These are phyloP conservation scores for Philypnodon macrostomus DNA, from an alignment of 2,797 vertebrate species.

Conservation along the genomic window DNA sequence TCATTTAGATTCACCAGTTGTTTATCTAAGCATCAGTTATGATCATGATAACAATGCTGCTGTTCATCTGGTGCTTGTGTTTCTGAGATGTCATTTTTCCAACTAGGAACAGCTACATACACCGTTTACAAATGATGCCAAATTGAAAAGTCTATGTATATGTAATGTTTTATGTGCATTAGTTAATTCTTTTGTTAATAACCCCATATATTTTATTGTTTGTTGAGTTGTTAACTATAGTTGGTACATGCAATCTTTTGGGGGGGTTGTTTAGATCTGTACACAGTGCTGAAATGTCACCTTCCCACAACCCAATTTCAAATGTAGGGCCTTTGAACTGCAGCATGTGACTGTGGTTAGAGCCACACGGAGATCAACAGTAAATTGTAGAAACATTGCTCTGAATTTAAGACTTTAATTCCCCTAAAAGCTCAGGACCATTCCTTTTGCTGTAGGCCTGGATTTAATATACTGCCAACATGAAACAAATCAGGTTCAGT, in stretches of 20 bases:
- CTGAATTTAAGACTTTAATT: constrained; percentile 48
- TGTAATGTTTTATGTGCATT: too few species aligned
- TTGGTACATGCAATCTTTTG: neutral
- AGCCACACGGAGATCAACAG: constrained; percentile 28
- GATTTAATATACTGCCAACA: constrained; percentile 38
- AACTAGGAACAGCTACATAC: too few species aligned
- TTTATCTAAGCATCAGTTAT: too few species aligned
- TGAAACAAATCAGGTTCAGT: constrained; percentile 42
- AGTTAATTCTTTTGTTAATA: too few species aligned
- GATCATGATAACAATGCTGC: too few species aligned
- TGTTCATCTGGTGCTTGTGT: too few species aligned
- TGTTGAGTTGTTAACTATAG: constrained; percentile 1
- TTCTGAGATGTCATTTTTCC: too few species aligned
- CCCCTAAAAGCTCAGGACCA: constrained; percentile 44
- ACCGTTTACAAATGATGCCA: too few species aligned
- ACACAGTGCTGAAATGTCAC: constrained; percentile 2
- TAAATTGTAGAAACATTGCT: constrained; percentile 35
- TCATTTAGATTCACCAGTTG: too few species aligned
- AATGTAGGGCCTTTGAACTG: neutral
- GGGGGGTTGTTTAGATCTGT: neutral
- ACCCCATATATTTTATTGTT: neutral
- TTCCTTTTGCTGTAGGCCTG: constrained; percentile 14
- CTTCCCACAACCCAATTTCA: constrained; percentile 2
- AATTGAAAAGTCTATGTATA: too few species aligned
- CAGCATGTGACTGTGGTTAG: constrained; percentile 23